Conservation (phyloP, 2,797 vertebrate species). For the Clarias fuscus region DNA sequence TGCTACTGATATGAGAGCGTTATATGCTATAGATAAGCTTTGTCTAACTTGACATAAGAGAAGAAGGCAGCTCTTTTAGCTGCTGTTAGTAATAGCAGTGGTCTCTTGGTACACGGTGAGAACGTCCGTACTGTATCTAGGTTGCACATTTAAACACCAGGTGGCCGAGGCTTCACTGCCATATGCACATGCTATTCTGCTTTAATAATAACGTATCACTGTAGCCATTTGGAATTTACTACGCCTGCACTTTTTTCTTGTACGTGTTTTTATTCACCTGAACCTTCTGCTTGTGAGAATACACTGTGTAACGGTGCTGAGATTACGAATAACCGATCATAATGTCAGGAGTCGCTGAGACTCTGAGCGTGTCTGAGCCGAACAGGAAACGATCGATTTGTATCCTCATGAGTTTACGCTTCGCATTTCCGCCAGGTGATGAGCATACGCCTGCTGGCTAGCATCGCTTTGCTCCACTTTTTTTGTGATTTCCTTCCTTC, state of each 20-base stretch:
- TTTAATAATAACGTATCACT: neutral
- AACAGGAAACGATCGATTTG: neutral
- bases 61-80: neutral
- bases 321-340: neutral
- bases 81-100: neutral
- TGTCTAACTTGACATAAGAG: neutral
- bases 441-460: neutral
- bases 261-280: neutral
- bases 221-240: neutral
- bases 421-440: neutral
- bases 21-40: neutral
- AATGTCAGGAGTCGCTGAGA: neutral
- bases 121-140: neutral
- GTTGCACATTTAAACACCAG: conserved; percentile 22
- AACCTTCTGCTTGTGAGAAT: neutral
- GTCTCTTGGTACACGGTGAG: neutral
- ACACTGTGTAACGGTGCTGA: neutral
- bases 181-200: conserved; percentile 13
- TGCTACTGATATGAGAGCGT: neutral
- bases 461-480: neutral
- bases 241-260: neutral
- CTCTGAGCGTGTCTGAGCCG: neutral
- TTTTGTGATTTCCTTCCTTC: neutral
- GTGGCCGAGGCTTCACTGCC: conserved; percentile 14
- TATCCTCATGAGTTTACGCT: neutral